A percentile compares a stretch with the other conserved stretches of the same genome.
Evolutionary conservation across 1,140 invertebrate genomes (phyloP).

Genomic region (Pissodes strobi): DNA sequence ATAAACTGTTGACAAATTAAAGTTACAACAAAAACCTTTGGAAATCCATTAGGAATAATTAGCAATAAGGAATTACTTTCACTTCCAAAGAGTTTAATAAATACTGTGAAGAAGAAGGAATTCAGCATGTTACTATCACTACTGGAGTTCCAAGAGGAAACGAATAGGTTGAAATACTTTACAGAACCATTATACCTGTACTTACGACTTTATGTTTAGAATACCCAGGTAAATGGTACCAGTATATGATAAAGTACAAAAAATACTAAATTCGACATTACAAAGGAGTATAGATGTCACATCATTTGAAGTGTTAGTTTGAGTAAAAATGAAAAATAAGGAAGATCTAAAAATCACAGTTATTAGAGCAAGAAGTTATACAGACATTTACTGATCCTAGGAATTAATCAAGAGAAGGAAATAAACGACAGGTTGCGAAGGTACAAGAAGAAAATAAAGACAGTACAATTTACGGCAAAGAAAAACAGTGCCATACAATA

Average conservation of each 20-base stretch:
- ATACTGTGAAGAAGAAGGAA: slow-evolving; percentile 43
- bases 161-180: slow-evolving; percentile 48
- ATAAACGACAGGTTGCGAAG: slow-evolving; percentile 43
- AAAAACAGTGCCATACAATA: slow-evolving; percentile 11
- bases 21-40: slow-evolving; percentile 42
- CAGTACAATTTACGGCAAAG: slow-evolving; percentile 38
- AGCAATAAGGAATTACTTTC: slow-evolving; percentile 53
- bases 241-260: slow-evolving; percentile 46
- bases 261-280: slow-evolving; percentile 48
- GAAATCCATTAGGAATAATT: slow-evolving; percentile 50
- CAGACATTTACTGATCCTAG: slow-evolving; percentile 23
- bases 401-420: slow-evolving; percentile 41
- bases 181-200: too few relatives aligned
- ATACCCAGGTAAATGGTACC: slow-evolving; percentile 47
- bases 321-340: slow-evolving; percentile 42
- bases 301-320: slow-evolving; percentile 51
- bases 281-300: slow-evolving; percentile 48
- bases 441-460: slow-evolving; percentile 49
- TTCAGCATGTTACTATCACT: slow-evolving; percentile 44
- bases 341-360: slow-evolving; percentile 39
- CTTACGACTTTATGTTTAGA: slow-evolving; percentile 42
- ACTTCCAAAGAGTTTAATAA: slow-evolving; percentile 47
- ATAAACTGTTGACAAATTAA: slow-evolving; percentile 42
- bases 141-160: slow-evolving; percentile 49
- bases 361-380: slow-evolving; percentile 4